Percentiles rank a stretch among this genome's conserved stretches.
Evolutionary conservation across 2,797 vertebrate genomes (phyloP).

Genomic region (Pseudocheirus occidentalis): DNA sequence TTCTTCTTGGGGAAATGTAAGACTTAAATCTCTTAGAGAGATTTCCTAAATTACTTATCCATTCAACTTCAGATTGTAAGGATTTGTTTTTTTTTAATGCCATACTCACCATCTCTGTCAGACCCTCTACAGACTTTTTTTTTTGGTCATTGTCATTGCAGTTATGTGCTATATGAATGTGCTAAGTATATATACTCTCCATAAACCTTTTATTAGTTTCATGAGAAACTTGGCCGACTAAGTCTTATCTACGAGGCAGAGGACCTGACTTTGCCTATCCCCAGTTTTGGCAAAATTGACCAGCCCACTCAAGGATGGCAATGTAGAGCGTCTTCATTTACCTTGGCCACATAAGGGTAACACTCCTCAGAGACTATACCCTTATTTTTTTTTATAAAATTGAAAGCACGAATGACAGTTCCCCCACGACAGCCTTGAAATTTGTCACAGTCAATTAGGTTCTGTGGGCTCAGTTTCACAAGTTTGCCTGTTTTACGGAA

Average conservation of each 20-base stretch:
- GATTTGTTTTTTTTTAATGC: background rate
- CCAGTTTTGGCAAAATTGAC: background rate
- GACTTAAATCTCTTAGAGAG: background rate
- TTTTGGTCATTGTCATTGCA: background rate
- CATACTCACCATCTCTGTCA: background rate
- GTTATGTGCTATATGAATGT: background rate
- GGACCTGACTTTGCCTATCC: background rate
- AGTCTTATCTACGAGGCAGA: background rate
- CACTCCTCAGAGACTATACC: background rate
- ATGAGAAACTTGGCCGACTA: background rate
- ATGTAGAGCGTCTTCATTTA: background rate
- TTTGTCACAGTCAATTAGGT: background rate
- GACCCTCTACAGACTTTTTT: background rate
- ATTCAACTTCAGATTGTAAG: background rate
- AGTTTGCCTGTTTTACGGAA: background rate
- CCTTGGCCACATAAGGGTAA: background rate
- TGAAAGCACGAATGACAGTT: background rate
- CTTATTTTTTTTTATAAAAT: background rate
- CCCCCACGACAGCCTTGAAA: background rate
- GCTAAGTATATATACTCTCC: background rate
- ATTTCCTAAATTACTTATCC: background rate
- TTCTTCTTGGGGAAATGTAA: background rate
- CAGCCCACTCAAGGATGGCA: background rate
- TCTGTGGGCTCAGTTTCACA: slow-evolving; percentile 22
- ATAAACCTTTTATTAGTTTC: background rate